Conservation (phyloP, 2,113 vertebrate species). For the Piaya cayana region DNA sequence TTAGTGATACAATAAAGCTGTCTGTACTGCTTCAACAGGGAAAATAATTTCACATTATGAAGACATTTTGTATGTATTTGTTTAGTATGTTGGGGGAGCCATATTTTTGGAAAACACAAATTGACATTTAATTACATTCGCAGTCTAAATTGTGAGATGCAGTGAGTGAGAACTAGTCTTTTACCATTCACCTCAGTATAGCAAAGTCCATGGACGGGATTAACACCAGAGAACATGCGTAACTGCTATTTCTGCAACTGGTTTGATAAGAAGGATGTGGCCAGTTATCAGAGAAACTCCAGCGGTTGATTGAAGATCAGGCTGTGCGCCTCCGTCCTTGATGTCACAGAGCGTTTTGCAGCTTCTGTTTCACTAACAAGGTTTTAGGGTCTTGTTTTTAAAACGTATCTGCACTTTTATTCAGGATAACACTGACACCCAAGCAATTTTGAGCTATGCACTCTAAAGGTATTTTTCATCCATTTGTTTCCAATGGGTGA, state of each 20-base stretch:
- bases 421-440: neutral
- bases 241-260: neutral
- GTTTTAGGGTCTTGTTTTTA: neutral
- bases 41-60: constrained; percentile 28
- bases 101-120: neutral
- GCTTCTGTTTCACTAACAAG: neutral
- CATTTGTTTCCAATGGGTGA: neutral
- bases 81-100: neutral
- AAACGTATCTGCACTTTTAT: neutral
- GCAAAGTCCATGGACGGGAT: neutral
- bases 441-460: neutral
- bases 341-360: neutral
- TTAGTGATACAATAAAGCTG: constrained; percentile 46
- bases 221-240: neutral
- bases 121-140: neutral
- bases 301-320: neutral
- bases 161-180: neutral
- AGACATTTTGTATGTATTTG: constrained; percentile 21
- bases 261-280: too few relatives aligned
- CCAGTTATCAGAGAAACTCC: neutral
- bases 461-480: neutral
- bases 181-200: neutral
- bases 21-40: constrained; percentile 13
- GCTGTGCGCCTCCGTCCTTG: neutral
- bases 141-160: neutral